Evolutionary conservation across 2,113 vertebrate genomes (phyloP), one percentile per base, ranked within the genome.

Genomic region (Barnardius zonarius): DNA sequence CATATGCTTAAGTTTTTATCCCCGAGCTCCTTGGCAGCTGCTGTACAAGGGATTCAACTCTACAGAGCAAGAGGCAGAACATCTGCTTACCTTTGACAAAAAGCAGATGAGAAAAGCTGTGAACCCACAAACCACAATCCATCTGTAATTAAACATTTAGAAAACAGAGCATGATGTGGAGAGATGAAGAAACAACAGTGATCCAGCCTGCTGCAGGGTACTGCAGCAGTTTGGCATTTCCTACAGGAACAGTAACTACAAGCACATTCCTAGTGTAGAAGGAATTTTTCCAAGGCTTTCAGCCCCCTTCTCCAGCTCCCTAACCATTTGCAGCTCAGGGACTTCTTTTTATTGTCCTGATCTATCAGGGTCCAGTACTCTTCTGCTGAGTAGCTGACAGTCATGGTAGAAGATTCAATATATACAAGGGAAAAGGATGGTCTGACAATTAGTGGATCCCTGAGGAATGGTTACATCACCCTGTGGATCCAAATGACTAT

Each of bases 41-140:
- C 62, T 68, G 55, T 72, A 75, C 39, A 75, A 92, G 92, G 68
- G 61, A 64, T 44, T 78, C 57, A 39, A 37, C 46, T 68, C 30
- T 31, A 48, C 69, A 73, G 73, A 95, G 91, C 95, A 97, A 89
- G 86, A 95, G 74, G 93, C 81, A 95, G 66, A 52, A 81, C 93
- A 93, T 89, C 86, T 89, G 93, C 94, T 84, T 55, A 96, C 86
- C 93, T 95, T 33, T 64, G 91, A 93, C 91, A 93, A 96, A 89
- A 79, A 91, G 81, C 94, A 96, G 95, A 91, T 89, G 93, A 95
- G 77, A 95, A 93, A 88, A 93, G 77, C 91, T 95, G 94, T 37
- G 57, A 95, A 82, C 61, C 59, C 83, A 88, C 67, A 90, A 90
- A 92, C 15, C 91, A 88, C 92, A 91, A 89, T 17, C 94, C 91